Evolutionary conservation across 23 tunicate species (phyloP), one percentile per base, ranked within the genome.

Genomic region (Aplidium turbinatum): DNA sequence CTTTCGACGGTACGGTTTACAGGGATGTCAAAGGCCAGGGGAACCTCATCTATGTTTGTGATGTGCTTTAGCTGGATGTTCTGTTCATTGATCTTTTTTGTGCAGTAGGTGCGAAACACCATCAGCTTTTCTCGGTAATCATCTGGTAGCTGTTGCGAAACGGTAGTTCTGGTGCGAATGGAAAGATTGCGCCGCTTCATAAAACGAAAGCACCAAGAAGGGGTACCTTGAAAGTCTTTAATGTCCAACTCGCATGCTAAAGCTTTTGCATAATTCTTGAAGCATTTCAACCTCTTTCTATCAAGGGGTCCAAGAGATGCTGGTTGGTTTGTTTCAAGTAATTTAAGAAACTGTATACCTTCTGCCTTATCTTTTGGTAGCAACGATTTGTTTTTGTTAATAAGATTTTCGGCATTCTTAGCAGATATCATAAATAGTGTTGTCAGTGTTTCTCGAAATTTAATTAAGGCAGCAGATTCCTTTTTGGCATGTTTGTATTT

Each of bases 1-100:
- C 72, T 76, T 61, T 57, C 58, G 58, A 76, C 58, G 71, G 72
- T 76, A 61, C 71, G 70, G 70, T 61, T 76, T 42, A 76, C 72
- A 57, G 72, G 82, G 71, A 76, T 76, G 82, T 76, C 82, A 76
- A 76, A 76, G 82, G 82, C 62, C 82, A 76, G 82, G 82, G 71
- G 72, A 61, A 76, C 72, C 82, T 62, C 71, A 60, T 76, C 82
- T 72, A 76, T 76, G 71, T 76, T 76, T 57, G 71, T 63, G 71
- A 76, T 76, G 82, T 76, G 72, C 42, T 76, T 63, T 76, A 61
- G 72, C 70, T 19, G 58, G 58, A 76, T 76, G 75, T 61, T 63
- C 42, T 60, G 82, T 0, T 76, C 82, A 61, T 61, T 61, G 71
- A 76, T 76, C 70, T 61, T 76, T 57, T 63, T 63, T 61, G 57